phyloP scores from a whole-genome alignment of 2,888 invertebrate genomes.

The Entomobrya proxima region DNA sequence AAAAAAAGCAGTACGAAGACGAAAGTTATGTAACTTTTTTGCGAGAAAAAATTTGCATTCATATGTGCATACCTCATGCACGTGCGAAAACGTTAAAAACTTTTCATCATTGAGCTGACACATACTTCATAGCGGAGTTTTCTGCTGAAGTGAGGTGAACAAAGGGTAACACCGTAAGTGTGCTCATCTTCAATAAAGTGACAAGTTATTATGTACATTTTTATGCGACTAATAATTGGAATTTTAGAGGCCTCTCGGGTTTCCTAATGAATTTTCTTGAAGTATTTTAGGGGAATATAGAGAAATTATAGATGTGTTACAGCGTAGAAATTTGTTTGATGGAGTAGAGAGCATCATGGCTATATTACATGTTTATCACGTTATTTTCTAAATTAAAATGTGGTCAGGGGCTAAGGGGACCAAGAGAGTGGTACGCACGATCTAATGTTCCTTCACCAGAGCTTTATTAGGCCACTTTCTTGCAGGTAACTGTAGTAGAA shows the following conservation, averaged over 20 bases:
- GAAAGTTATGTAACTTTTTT: conserved; percentile 45
- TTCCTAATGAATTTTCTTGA: conserved; percentile 28
- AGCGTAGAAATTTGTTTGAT: neutral
- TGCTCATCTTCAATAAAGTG: neutral
- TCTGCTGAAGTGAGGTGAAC: neutral
- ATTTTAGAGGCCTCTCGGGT: conserved; percentile 16
- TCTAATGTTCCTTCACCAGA: neutral
- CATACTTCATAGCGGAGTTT: neutral
- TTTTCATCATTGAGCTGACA: neutral
- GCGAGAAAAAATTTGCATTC: neutral
- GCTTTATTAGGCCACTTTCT: neutral
- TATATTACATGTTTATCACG: neutral
- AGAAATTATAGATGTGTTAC: conserved; percentile 9
- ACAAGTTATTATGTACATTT: conserved; percentile 8
- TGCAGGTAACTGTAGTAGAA: neutral
- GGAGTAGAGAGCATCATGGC: neutral
- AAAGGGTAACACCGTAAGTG: neutral
- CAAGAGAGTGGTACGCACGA: no score
- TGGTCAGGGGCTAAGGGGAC: conserved; percentile 11
- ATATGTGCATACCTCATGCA: neutral
- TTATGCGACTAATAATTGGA: conserved; percentile 29
- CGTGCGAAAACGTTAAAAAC: conserved; percentile 4
- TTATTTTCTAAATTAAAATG: neutral
- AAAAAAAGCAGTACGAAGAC: neutral
- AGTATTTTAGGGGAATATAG: conserved; percentile 27